Base-by-base conservation (phyloP, 2,113 vertebrate genomes). In the Cervus canadensis region DNA sequence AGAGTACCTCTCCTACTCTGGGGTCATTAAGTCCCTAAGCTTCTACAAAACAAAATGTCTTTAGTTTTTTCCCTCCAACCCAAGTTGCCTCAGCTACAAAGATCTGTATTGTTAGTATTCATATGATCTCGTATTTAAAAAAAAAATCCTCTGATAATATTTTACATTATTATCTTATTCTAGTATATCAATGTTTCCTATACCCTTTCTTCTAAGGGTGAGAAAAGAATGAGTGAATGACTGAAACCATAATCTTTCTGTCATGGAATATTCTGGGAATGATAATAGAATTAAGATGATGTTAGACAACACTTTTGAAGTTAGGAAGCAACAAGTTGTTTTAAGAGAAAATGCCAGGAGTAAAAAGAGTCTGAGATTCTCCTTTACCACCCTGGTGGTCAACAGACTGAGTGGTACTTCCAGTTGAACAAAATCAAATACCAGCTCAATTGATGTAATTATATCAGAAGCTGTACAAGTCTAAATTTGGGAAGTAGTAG, bases 271-370 rank as follows among this genome's bases (percentile, higher is more conserved):
- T 43, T 92, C 21, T 59, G 16, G 30, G 56, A 56, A 82, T 86
- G 48, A 76, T 57, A 96, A 91, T 1, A 95, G 79, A 95, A 82
- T 83, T 67, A 76, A 89, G 76, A 62, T 82, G 84, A 97, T 43
- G 86, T 87, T 86, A 67, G 60, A 87, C 12, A 86, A 90, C 7
- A 43, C 26, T 81, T 60, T 36, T 64, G 62, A 91, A 96, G 40
- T 89, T n/a, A 54, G 45, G 78, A 74, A 93, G 45, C 64, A 62
- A 95, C 21, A 36, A 74, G 33, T 7, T 83, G 13, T 89, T 94
- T 92, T 82, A 87, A 91, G 64, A 85, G 64, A 86, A 64, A 87
- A 95, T 30, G 30, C 43, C 87, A 93, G 60, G 43, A 91, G 79
- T 52, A 30, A 82, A 96, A 64, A 94, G 8, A 30, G 23, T n/a